Conservation (phyloP, 2,888 invertebrate species). For the Malthinus seriepunctatus region DNA sequence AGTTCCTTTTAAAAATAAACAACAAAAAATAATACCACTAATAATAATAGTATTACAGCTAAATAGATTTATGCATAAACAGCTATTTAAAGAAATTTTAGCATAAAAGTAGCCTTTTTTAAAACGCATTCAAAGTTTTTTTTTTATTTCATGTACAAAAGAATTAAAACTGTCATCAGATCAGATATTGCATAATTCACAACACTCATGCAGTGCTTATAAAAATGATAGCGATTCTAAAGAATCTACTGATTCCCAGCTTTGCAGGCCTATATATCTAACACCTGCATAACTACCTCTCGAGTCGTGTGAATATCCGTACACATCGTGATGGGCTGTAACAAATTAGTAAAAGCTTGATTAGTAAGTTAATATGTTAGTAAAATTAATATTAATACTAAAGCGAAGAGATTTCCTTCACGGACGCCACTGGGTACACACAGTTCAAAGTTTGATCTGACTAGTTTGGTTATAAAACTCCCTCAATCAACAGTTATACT, state of each 20-base stretch:
- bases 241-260: constrained; percentile 57
- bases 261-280: constrained; percentile 57
- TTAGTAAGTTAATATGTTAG: constrained; percentile 17
- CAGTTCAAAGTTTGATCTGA: too few species aligned
- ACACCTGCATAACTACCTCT: constrained; percentile 64
- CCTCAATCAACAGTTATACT: too few species aligned
- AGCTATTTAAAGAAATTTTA: constrained; percentile 16
- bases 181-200: constrained; percentile 25
- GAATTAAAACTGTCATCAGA: constrained; percentile 23
- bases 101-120: constrained; percentile 21
- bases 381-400: too few species aligned
- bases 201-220: constrained; percentile 40
- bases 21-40: background rate
- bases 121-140: constrained; percentile 20
- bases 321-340: constrained; percentile 63
- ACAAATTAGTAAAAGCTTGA: constrained; percentile 41
- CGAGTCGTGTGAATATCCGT: constrained; percentile 72
- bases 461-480: too few species aligned
- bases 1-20: constrained; percentile 6
- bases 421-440: too few species aligned
- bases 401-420: too few species aligned
- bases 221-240: constrained; percentile 56
- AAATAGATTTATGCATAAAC: constrained; percentile 12
- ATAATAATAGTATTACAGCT: constrained; percentile 18
- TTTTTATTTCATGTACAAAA: constrained; percentile 9